Evolutionary conservation across 2,113 vertebrate genomes (phyloP), one percentile per base, ranked within the genome.

Genomic region (Brachirus orientalis): DNA sequence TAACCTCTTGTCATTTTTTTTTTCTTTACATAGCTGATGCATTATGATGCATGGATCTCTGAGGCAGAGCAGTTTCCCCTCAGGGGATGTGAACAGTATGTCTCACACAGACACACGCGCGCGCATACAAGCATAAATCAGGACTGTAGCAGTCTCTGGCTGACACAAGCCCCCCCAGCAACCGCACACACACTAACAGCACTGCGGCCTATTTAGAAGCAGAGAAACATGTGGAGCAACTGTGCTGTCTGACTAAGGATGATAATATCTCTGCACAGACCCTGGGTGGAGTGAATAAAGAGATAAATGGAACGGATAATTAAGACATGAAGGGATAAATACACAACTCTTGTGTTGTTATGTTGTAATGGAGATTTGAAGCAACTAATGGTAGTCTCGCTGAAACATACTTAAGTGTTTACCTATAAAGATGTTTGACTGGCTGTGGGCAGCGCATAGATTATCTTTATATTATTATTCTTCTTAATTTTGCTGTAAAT

Each of bases 1-100:
- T 76, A 76, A 75, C 85, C 80, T 66, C 51, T 35, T 61, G 62
- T 85, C 81, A 86, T 86, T 73, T 87, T 74, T 78, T 85, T 86
- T 73, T 87, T 74, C 76, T 85, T 43, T 78, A 85, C 79, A 61
- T 53, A 56, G 64, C 60, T 70, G 69, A 79, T 76, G 80, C 54
- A 80, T 67, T 83, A 79, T 82, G 76, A 85, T 89, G 59, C 77
- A 87, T 64, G 22, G 61, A 40, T 61, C 33, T 77, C n/a, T 36
- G 43, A 47, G 52, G 36, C 44, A 51, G 66, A 57, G 54, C 53
- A 43, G 51, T 62, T 38, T 12, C 59, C 45, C 60, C 41, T 7
- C 36, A 3, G 65, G 64, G 36, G 43, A n/a, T 40, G 47, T 28
- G 56, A 70, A 75, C 63, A 46, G 51, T 36, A 56, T 55, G 71